Base-by-base conservation (phyloP, 2,797 vertebrate species). In the Rousettus madagascariensis region DNA sequence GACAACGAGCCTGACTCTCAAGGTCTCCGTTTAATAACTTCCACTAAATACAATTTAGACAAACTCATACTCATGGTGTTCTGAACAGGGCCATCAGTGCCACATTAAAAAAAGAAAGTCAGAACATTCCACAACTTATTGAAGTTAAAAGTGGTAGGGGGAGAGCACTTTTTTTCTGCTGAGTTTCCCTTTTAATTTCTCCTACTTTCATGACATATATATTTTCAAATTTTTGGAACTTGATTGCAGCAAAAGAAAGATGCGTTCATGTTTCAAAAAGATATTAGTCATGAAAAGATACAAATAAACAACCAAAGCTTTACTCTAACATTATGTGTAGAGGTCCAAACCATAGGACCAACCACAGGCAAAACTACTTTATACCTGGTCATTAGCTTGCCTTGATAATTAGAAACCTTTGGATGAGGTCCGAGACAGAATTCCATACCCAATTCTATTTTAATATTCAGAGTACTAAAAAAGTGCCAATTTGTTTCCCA, bases 341-440 rank as follows among this genome's bases (percentile, higher is more conserved):
- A 33, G 28, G 30, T 88, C 68, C 59, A 86, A 86, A 78, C 78
- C 71, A 72, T 13, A 95, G 68, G 78, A 72, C 53, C 74, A 95
- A 77, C 59, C 68, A 95, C 77, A 95, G 72, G 90, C 84, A 95
- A 95, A 94, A 97, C 46, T 90, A 74, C 77, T 96, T 88, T 88
- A 86, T 94, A 95, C 89, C 86, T 95, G 69, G 77, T 92, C 33
- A 0, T 95, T 86, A 86, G 41, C 94, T 71, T 91, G 89, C 41
- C 83, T 95, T 79, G 65, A 94, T 96, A 94, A 97, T 94, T 94
- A 97, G 74, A 96, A 89, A 93, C 33, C 49, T 95, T 94, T 96
- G 86, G 89, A 97, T 93, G 91, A 96, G 83, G 41, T 91, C 94
- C 93, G 97, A 97, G 82, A 92, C 85, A 94, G 57, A 96, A 97